Evolutionary conservation across 2,113 vertebrate species (phyloP), one percentile per base, ranked within the genome.

Genomic region (Amia ocellicauda): DNA sequence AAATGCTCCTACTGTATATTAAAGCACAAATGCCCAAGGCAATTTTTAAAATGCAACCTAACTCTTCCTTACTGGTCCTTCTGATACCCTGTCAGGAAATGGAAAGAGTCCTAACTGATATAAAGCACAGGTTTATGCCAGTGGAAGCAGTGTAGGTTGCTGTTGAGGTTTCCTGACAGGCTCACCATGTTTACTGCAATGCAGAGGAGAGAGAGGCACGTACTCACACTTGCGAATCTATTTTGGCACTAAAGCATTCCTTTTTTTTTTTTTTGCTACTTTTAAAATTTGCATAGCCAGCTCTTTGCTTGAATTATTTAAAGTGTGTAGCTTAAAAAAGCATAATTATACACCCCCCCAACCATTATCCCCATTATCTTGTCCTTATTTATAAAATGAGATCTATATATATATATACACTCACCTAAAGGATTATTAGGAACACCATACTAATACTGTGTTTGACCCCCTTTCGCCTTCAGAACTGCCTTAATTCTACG

Each of bases 101-200:
- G 19, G 31, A 14, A 49, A 31, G 61, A 71, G 45, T 62, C 63
- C 50, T 58, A 56, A 60, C 63, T 53, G 53, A 66, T 41, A 57
- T 69, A 64, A 68, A 66, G 31, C 23, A 53, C 62, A 11, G 11
- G 47, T 16, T 53, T 58, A 31, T 29, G 23, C 31, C 62, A 7
- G 16, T 13, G 23, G 27, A 7, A 28, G 51, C 52, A 2, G 52
- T 28, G 64, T 60, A 60, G 65, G 62, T 71, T 49, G 65, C 55
- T 51, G 68, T 67, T 67, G 61, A 28, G 70, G 65, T 14, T 22
- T 49, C 22, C 52, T 28, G 5, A 66, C 70, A 73, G 58, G 62
- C 60, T 55, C 51, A 68, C 40, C 42, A 62, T 71, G 63, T 67
- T 67, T 75, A 64, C 76, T 75, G 76, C 76, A 78, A 70, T 78